Evolutionary conservation across 2,888 invertebrate genomes (phyloP), one percentile per base, ranked within the genome.

Genomic region (Rotaria sp.): DNA sequence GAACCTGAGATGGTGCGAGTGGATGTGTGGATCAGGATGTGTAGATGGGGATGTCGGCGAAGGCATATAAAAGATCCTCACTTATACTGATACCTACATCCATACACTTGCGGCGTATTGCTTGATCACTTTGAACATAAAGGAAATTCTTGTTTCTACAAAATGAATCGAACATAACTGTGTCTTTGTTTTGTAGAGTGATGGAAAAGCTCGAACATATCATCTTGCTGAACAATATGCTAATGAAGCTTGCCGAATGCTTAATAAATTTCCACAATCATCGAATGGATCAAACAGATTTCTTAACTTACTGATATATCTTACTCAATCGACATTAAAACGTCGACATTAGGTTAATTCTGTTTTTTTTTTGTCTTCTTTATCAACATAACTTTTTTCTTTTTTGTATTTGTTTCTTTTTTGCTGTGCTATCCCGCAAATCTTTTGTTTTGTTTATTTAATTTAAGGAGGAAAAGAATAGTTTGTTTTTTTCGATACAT

Each of bases 201-300:
- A 80, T 80, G 80, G 80, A 41, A 80, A 80, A 80, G 41, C 80
- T 80, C 80, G 80, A 80, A 80, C 80, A 26, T 80, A 41, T 45
- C 80, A 80, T 26, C 45, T 80, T 45, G 80, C 80, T 26, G 45
- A 80, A 45, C 80, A 80, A 45, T 80, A 80, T 80, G 80, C 80
- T 13, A 80, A 80, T 80, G 80, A 80, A 80, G 67, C 67, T 18
- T 67, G 67, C 8, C 67, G 67, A 67, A 35, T 35, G 15, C 67
- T 67, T 18, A 67, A 21, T 67, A 35, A 30, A 21, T 67, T 67
- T 67, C 35, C 67, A 67, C 67, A 67, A 35, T 67, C 67, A 21
- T 35, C 5, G 5, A 35, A 35, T 67, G 67, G 35, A 18, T 67
- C 67, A 11, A 67, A 67, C 35, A 5, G 35, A 67, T 67, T 67